Conservation (phyloP, 2,797 vertebrate species). For the Schizopygopsis malacanthus region DNA sequence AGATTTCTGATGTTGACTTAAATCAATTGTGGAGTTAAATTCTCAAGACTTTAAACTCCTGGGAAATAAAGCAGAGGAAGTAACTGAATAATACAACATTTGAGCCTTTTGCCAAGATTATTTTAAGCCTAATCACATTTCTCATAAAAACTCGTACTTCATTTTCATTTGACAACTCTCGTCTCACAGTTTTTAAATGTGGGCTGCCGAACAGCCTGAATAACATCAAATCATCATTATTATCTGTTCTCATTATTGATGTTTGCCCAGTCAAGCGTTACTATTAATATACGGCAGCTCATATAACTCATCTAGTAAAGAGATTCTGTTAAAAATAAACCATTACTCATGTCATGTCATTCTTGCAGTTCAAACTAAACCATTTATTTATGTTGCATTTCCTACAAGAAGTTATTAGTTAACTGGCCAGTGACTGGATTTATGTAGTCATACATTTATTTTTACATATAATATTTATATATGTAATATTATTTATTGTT, state of each 20-base stretch:
- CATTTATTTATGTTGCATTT: not conserved
- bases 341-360: not conserved
- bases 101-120: constrained; percentile 14
- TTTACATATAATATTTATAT: not conserved
- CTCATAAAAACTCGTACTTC: not conserved
- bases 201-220: not conserved
- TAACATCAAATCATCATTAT: not conserved
- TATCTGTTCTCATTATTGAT: not conserved
- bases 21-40: constrained; percentile 18
- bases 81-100: constrained; percentile 16
- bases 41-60: not conserved
- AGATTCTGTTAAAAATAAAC: not conserved
- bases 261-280: not conserved
- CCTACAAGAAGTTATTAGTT: not conserved
- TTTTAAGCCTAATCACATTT: constrained; percentile 1
- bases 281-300: not conserved
- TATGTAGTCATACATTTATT: not conserved
- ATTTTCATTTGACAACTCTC: not conserved
- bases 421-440: not conserved
- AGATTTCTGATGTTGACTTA: constrained; percentile 5
- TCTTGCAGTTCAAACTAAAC: not conserved
- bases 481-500: not conserved
- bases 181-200: not conserved
- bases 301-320: not conserved
- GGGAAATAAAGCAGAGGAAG: constrained; percentile 34